Conservation (phyloP, 2,888 invertebrate species). For the Linhomoeus sp. region DNA sequence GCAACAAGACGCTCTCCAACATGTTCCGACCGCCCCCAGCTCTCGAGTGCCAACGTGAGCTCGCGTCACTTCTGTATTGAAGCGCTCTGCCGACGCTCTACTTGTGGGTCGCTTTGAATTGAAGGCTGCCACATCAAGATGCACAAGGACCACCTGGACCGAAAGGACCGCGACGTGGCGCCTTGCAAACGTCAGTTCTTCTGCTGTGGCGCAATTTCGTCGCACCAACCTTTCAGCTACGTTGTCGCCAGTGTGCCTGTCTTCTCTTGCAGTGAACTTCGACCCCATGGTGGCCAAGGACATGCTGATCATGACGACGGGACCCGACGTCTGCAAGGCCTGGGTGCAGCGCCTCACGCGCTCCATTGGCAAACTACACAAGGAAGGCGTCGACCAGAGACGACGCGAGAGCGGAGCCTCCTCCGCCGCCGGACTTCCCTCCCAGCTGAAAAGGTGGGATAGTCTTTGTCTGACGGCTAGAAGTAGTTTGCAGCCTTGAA, state of each 20-base stretch:
- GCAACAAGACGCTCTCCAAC: constrained; percentile 76
- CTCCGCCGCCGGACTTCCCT: constrained; percentile 6
- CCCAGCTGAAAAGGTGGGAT: constrained; percentile 6
- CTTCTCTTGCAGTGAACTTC: constrained; percentile 56
- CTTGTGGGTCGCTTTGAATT: too few species aligned
- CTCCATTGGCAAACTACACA: constrained; percentile 77
- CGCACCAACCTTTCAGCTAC: background rate
- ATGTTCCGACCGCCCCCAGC: constrained; percentile 94
- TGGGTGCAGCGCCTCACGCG: constrained; percentile 80
- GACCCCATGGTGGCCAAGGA: constrained; percentile 84
- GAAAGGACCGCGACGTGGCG: constrained; percentile 60
- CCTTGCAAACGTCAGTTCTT: constrained; percentile 52
- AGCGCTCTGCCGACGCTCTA: too few species aligned
- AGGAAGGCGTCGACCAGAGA: constrained; percentile 47
- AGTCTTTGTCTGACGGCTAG: too few species aligned
- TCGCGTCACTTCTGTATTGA: too few species aligned
- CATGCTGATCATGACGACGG: constrained; percentile 64
- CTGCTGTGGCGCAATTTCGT: background rate
- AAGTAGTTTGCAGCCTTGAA: too few species aligned
- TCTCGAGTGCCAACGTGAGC: constrained; percentile 72
- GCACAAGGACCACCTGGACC: constrained; percentile 84
- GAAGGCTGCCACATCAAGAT: constrained; percentile 85
- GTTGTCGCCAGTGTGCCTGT: too few species aligned
- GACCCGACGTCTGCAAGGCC: constrained; percentile 63
- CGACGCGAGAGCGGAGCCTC: constrained; percentile 34